Evolutionary conservation across 2,888 invertebrate genomes (phyloP), one percentile per base, ranked within the genome.

Genomic region (Drosophila paranaensis): DNA sequence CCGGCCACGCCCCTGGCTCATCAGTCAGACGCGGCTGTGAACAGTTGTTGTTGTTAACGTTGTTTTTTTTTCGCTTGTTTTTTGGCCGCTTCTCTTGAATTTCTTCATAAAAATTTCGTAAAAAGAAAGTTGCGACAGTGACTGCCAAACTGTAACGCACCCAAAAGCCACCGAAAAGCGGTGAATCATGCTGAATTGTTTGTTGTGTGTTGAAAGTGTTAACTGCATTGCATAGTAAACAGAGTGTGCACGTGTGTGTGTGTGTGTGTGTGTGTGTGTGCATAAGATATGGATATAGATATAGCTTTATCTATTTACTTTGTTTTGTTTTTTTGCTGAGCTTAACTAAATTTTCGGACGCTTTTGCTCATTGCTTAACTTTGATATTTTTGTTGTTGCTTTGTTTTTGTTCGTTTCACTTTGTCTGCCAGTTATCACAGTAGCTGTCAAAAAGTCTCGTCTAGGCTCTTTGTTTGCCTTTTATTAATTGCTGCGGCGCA

Each of bases 111-210:
- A 75, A 74, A 85, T 84, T 87, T 83, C 54, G 80, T 79, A 74
- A 83, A 83, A 83, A 81, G 85, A 84, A 80, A 80, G 80, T 80
- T 81, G 67, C 64, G 60, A 51, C 81, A 82, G 68, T 82, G 70
- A 55, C 83, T 88, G 70, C 51, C 69, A 84, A 84, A 84, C 84
- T 86, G 86, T 79, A 79, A 79, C 78, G 88, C 86, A 82, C 78
- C 86, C 88, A 80, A 66, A 33, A 48, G 48, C 48, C 10, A 43
- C 60, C 60, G 63, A 57, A 69, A 65, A 55, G 16, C 62, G 69
- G 67, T 82, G 88, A 83, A 69, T 83, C 82, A 88, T 80, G 68
- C 50, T 48, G 69, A 53, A 61, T 51, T 35, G 43, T 53, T 54
- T 57, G 54, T 11, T 27, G 35, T 53, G 63, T 82, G 85, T 84